A percentile compares a stretch with the other conserved stretches of the same genome.
Evolutionary conservation across 2,888 invertebrate genomes (phyloP).

Genomic region (Odontomyia ornata): DNA sequence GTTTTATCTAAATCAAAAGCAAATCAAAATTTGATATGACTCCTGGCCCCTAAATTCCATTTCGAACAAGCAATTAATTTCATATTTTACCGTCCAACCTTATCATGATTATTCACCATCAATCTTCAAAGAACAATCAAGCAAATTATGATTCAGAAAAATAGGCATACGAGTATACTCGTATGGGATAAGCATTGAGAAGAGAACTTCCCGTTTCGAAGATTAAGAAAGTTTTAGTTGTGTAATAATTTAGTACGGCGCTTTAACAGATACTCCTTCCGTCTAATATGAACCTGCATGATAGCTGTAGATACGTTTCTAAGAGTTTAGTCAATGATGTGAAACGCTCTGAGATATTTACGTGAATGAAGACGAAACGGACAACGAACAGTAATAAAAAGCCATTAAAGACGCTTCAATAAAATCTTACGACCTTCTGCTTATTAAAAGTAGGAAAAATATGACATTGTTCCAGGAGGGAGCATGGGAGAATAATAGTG

Average conservation of each 20-base stretch:
- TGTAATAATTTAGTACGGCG: not conserved
- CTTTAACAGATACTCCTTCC: too few relatives aligned
- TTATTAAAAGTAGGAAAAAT: conserved; percentile 25
- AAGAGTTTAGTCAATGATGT: conserved; percentile 3
- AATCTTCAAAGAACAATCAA: conserved; percentile 18
- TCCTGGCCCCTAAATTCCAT: too few relatives aligned
- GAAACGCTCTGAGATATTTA: conserved; percentile 1
- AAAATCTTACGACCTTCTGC: conserved; percentile 16
- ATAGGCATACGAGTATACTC: not conserved
- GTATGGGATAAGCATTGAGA: not conserved
- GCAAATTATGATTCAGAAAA: not conserved
- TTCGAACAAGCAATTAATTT: not conserved
- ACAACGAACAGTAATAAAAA: not conserved
- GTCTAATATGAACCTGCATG: too few relatives aligned
- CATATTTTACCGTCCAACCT: not conserved
- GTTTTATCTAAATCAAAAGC: too few relatives aligned
- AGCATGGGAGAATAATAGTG: not conserved
- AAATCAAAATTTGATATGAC: too few relatives aligned
- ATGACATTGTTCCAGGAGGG: not conserved
- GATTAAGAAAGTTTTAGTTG: not conserved
- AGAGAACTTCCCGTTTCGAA: not conserved
- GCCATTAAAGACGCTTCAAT: conserved; percentile 27
- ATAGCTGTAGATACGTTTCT: not conserved
- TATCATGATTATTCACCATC: conserved; percentile 7
- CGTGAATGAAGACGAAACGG: not conserved